Base-by-base conservation (phyloP, 1,140 invertebrate genomes). In the Apis laboriosa region DNA sequence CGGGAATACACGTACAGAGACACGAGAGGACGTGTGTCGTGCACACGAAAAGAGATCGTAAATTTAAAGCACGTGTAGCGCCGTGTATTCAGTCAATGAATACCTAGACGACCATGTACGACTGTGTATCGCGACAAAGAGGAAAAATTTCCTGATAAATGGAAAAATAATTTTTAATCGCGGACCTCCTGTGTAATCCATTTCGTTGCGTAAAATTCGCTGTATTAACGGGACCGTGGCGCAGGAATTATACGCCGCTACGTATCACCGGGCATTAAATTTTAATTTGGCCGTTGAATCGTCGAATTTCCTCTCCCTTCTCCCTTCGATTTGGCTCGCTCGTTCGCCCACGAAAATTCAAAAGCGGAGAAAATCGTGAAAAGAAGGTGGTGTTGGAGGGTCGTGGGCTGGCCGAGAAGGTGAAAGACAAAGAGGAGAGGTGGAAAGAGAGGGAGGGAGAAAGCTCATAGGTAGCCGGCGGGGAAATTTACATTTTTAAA, bases 401-500 rank as follows among this genome's bases (percentile, higher is more conserved):
- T 34, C 34, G 34, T 43, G 11, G 70, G 2, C 17, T 15, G 24
- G 13, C 19, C 8, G 24, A 1, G 70, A 15, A 17, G 55, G 12
- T 7, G 9, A 19, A 15, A 51, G 19, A 28, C 15, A 17, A 61
- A 72, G 21, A 61, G 24, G 5, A 24, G 21, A 49, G 21, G n/a
- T 60, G 61, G 43, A 74, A 72, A 56, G 19, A 19, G 24, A 2
- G 28, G 28, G 71, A 17, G 8, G 7, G 7, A 43, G 72, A 51
- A 34, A 60, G 55, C 56, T 77, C 43, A 53, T 60, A 58, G 68
- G 72, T 75, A 75, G 72, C 28, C 19, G 49, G 28, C n/a, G 9
- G 68, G 58, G 19, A 73, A 80, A 80, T 80, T 80, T 80, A 74
- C 78, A 80, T 80, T 80, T 80, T 80, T 64, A 74, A 80, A 80